Percentiles rank a stretch among this genome's conserved stretches.
Conservation (phyloP, 2,888 invertebrate genomes). For the Operophtera brumata region DNA sequence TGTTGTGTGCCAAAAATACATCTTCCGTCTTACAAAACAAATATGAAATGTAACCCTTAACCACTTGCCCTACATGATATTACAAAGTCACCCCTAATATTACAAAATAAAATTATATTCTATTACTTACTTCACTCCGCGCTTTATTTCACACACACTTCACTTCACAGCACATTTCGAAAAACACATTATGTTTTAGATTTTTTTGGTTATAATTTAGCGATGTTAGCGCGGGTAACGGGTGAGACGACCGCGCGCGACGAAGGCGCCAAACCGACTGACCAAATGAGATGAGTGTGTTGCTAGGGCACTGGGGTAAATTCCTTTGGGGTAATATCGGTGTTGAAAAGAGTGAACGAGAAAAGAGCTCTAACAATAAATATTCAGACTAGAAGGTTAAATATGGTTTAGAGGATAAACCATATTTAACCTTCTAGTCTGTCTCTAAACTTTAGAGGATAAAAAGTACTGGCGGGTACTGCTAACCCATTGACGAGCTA, state of each 20-base stretch:
- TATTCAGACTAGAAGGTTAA: too few species aligned
- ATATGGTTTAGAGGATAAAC: too few species aligned
- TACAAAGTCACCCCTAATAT: not conserved
- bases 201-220: slow-evolving; percentile 41
- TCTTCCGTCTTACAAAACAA: slow-evolving; percentile 19
- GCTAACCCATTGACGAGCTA: too few species aligned
- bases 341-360: too few species aligned
- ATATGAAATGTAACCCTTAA: slow-evolving; percentile 11
- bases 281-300: slow-evolving; percentile 53
- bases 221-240: slow-evolving; percentile 41
- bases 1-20: slow-evolving; percentile 16
- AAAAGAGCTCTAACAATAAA: too few species aligned
- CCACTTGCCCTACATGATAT: slow-evolving; percentile 5
- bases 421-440: too few species aligned
- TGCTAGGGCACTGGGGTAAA: slow-evolving; percentile 44
- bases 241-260: slow-evolving; percentile 47
- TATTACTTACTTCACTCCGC: slow-evolving; percentile 24
- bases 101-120: not conserved
- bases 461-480: too few species aligned
- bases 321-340: slow-evolving; percentile 31
- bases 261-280: slow-evolving; percentile 69
- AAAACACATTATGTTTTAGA: slow-evolving; percentile 42
- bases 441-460: too few species aligned
- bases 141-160: slow-evolving; percentile 41
- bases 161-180: slow-evolving; percentile 36